phyloP scores from a whole-genome alignment of 2,888 invertebrate genomes.

The Rhagonycha fulva region DNA sequence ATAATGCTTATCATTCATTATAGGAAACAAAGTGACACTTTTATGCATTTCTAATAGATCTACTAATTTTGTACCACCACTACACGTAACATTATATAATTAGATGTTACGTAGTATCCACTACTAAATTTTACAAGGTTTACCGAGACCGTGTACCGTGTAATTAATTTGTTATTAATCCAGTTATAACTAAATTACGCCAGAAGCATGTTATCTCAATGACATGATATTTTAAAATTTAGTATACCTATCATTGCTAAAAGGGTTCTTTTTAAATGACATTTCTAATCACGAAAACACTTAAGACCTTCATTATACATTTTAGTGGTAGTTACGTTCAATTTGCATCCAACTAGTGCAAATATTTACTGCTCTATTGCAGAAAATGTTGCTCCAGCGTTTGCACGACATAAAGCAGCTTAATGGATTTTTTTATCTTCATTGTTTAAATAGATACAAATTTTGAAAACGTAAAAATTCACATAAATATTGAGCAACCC shows the following conservation, averaged over 20 bases:
- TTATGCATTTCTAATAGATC: too few species aligned
- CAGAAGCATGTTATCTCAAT: background rate
- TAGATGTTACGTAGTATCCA: background rate
- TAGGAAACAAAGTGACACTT: background rate
- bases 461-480: background rate
- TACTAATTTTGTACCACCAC: too few species aligned
- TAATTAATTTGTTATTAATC: background rate
- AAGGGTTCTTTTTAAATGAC: background rate
- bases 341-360: background rate
- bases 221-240: background rate
- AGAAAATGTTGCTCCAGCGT: background rate
- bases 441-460: background rate
- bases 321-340: background rate
- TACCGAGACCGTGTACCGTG: background rate
- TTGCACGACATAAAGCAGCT: background rate
- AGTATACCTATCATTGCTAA: too few species aligned
- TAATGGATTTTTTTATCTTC: background rate
- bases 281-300: background rate
- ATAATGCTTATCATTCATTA: background rate
- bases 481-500: background rate
- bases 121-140: background rate
- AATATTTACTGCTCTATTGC: background rate
- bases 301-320: background rate
- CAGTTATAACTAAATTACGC: background rate
- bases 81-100: too few species aligned